phyloP scores from a whole-genome alignment of 2,888 invertebrate genomes.

The Caenorhabditis becei region DNA sequence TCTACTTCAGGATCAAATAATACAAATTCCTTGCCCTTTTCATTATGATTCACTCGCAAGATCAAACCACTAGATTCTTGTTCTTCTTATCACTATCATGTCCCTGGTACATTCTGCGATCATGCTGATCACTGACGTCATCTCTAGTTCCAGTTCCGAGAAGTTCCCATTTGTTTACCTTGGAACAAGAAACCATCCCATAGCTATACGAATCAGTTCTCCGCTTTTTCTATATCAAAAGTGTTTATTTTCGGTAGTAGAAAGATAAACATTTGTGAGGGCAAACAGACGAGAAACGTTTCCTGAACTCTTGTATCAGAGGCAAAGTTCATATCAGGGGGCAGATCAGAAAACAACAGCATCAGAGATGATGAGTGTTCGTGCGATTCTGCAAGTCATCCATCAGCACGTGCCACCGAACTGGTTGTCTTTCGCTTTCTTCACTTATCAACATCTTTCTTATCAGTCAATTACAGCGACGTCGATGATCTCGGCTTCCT shows the following conservation, averaged over 20 bases:
- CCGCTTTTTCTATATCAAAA: background rate
- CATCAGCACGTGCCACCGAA: constrained; percentile 23
- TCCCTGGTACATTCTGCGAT: too few relatives aligned
- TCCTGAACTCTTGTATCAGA: background rate
- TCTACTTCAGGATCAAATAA: too few relatives aligned
- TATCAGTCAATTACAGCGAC: constrained; percentile 53
- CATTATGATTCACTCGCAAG: too few relatives aligned
- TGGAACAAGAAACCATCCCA: background rate
- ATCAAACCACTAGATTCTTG: too few relatives aligned
- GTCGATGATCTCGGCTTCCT: constrained; percentile 71
- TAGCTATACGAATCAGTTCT: background rate
- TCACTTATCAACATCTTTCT: constrained; percentile 9
- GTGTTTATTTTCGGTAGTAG: background rate
- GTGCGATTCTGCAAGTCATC: constrained; percentile 33
- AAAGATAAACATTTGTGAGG: background rate
- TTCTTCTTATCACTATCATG: too few relatives aligned
- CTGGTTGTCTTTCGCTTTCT: constrained; percentile 24
- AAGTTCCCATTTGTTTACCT: background rate
- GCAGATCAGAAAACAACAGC: constrained; percentile 31
- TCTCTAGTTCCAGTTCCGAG: background rate
- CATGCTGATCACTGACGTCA: too few relatives aligned
- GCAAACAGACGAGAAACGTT: background rate
- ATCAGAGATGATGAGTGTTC: constrained; percentile 13
- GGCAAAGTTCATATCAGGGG: background rate
- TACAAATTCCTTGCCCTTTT: too few relatives aligned